A percentile compares a stretch with the other conserved stretches of the same genome.
Conservation (phyloP, 2,797 vertebrate genomes). For the Jordanella pulchra region DNA sequence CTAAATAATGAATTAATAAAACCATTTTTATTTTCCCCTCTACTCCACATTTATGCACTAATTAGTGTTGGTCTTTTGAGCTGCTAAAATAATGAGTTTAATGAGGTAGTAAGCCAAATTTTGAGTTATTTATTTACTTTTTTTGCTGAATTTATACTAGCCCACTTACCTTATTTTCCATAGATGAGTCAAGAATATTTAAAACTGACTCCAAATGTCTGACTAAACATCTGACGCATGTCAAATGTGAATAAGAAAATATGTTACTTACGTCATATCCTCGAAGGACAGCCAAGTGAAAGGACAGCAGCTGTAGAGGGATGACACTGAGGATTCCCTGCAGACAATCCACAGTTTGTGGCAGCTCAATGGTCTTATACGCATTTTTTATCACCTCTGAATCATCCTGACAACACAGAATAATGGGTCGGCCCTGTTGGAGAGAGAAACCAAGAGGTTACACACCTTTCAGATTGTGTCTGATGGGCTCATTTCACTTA, state of each 20-base stretch:
- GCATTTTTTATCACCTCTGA: constrained; percentile 85
- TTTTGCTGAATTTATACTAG: background rate
- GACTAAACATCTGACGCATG: background rate
- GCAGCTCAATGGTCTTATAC: constrained; percentile 90
- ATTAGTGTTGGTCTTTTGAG: too few species aligned
- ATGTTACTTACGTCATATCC: constrained; percentile 88
- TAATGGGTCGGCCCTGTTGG: constrained; percentile 89
- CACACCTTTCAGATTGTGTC: background rate
- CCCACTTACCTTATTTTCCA: background rate
- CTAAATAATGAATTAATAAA: background rate
- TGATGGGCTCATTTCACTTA: background rate
- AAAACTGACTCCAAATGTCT: background rate
- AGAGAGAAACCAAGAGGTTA: constrained; percentile 11
- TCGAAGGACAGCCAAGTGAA: constrained; percentile 94
- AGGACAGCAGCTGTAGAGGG: constrained; percentile 92
- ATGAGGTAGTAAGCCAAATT: background rate
- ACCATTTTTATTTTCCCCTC: too few species aligned
- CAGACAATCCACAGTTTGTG: constrained; percentile 93
- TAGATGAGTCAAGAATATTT: background rate
- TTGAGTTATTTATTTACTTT: too few species aligned
- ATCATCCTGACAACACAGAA: constrained; percentile 90
- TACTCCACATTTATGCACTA: too few species aligned
- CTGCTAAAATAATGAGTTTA: background rate
- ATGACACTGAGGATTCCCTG: constrained; percentile 94
- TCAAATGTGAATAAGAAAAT: background rate